These are phyloP conservation scores for Latheticus oryzae DNA, from an alignment of 2,888 invertebrate genomes.

Conservation along the genomic window DNA sequence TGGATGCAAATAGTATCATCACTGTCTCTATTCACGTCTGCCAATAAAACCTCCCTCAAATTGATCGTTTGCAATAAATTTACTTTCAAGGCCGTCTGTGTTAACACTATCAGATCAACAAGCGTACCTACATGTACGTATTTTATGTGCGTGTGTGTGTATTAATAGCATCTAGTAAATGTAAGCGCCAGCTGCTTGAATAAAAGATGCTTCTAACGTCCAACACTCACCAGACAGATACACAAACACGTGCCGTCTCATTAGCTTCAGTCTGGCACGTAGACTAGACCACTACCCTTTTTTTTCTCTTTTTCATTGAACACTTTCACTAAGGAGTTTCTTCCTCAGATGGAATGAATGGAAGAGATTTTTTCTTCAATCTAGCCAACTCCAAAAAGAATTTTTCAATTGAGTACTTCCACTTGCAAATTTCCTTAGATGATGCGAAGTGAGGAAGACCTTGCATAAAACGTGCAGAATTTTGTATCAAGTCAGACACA, in stretches of 20 bases:
- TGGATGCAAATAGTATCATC: no score
- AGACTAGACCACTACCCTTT: conserved; percentile 36
- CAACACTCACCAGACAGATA: conserved; percentile 37
- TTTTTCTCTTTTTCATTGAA: conserved; percentile 11
- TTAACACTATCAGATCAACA: no score
- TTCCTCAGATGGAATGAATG: no score
- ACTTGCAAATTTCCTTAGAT: no score
- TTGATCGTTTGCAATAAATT: no score
- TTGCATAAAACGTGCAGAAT: conserved; percentile 23
- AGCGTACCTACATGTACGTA: no score
- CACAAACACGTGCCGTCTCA: conserved; percentile 44
- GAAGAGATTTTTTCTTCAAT: no score
- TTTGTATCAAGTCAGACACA: conserved; percentile 25
- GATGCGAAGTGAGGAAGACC: conserved; percentile 7
- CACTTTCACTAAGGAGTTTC: conserved; percentile 38
- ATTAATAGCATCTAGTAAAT: conserved; percentile 14
- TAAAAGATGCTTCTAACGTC: conserved; percentile 43
- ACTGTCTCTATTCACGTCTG: no score
- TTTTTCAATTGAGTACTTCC: no score
- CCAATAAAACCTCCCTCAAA: no score
- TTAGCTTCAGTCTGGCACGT: conserved; percentile 43
- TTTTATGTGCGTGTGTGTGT: conserved; percentile 19
- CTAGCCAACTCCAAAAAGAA: no score
- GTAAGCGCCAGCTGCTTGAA: conserved; percentile 44
- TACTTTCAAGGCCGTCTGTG: no score